Evolutionary conservation across 2,797 vertebrate species (phyloP).

Genomic region (Phataginus tricuspis): DNA sequence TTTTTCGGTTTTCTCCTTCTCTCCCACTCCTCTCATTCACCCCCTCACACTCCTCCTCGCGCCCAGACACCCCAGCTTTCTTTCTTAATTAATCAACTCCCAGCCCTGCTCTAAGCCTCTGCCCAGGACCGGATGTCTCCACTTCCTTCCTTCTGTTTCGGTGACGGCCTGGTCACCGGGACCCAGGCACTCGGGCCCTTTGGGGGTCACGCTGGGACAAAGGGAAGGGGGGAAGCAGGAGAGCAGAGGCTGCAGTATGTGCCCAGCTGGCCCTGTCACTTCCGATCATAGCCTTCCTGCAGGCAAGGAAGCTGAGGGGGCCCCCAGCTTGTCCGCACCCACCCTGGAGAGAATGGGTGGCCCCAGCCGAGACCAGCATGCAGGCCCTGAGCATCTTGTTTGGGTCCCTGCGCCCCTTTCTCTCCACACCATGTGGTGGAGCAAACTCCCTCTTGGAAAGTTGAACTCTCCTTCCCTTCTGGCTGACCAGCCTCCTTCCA

Average conservation of each 20-base stretch:
- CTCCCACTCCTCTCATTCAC: neutral
- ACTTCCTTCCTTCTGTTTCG: neutral
- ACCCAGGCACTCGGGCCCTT: neutral
- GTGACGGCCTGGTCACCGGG: neutral
- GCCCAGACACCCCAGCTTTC: neutral
- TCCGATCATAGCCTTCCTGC: neutral
- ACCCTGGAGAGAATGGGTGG: neutral
- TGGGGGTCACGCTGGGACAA: no score
- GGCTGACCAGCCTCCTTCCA: neutral
- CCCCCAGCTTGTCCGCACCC: neutral
- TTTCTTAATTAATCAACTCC: neutral
- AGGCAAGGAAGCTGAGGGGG: neutral
- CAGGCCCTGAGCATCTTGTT: rapidly evolving
- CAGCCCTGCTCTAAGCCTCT: neutral
- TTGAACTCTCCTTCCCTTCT: rapidly evolving
- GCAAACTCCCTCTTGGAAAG: neutral
- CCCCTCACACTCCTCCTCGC: neutral
- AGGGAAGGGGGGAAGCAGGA: neutral
- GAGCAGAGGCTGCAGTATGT: neutral
- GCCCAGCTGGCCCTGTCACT: neutral
- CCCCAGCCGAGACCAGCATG: neutral
- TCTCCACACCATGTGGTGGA: neutral
- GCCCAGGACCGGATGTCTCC: neutral
- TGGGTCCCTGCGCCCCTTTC: neutral
- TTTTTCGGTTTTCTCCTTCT: neutral